Base-by-base conservation (phyloP, 2,797 vertebrate genomes). In the Lithobates sylvaticus region DNA sequence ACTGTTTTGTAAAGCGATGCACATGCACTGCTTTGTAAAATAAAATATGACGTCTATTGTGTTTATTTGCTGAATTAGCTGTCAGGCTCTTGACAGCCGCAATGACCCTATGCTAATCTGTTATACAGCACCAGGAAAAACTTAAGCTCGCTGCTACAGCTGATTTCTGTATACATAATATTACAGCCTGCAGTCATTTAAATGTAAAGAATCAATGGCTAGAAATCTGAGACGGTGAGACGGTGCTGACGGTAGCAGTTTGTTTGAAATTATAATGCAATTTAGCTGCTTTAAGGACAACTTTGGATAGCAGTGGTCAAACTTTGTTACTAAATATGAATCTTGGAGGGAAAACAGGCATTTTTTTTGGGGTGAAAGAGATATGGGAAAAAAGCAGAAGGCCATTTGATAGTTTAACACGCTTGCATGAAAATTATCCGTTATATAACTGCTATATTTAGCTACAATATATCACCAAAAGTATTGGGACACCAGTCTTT, bases 131-230 rank as follows among this genome's bases (percentile, higher is more conserved):
- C 79, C 76, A 85, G 69, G 77, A 73, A 74, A 73, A 75, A 74
- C 18, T 74, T 65, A 5, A 32, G 64, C 21, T 71, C 61, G 50
- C 54, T 75, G 61, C 84, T 80, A 72, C 84, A 85, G 84, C 84
- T 85, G 84, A 64, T 84, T 84, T 75, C 67, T 84, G 83, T 78
- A 84, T 71, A 84, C 83, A 69, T 70, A 84, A 61, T 84, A 84
- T 84, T 78, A 84, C 76, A 71, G 83, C 83, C 75, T 61, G 54
- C 83, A 78, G 77, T 85, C 76, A 65, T 61, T 78, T 69, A 44
- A 73, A 67, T 83, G 54, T 74, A 78, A 71, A 69, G 75, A 87
- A 87, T 72, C 65, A 74, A 78, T 78, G 77, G 50, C 47, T 67
- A 47, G 50, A 79, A 79, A 54, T 64, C 70, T 79, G 54, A 12